Conservation (phyloP, 2,888 invertebrate species). For the Hipparchia semele region DNA sequence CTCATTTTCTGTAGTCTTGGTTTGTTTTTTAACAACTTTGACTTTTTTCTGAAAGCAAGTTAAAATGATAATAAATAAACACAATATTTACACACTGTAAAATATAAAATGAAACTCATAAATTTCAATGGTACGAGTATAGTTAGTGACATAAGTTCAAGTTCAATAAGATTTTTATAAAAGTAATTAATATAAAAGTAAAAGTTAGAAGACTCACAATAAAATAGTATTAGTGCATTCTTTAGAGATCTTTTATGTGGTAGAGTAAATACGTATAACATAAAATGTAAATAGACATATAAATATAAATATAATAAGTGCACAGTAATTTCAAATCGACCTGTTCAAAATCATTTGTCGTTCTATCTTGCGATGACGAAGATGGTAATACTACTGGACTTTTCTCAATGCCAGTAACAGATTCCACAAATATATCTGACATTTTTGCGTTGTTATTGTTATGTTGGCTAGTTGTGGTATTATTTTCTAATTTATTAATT, state of each 20-base stretch:
- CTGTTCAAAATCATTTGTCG: conserved; percentile 62
- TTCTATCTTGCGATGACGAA: conserved; percentile 51
- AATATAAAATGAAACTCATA: not conserved
- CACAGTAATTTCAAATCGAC: conserved; percentile 75
- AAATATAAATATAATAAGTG: conserved; percentile 70
- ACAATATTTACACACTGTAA: not conserved
- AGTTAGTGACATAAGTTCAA: conserved; percentile 24
- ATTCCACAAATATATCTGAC: conserved; percentile 26
- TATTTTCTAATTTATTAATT: conserved; percentile 14
- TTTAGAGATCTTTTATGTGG: conserved; percentile 62
- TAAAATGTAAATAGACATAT: conserved; percentile 67
- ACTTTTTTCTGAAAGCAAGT: conserved; percentile 70
- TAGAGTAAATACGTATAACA: conserved; percentile 69
- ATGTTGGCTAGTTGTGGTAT: not conserved
- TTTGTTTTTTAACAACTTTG: conserved; percentile 63
- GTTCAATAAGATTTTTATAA: conserved; percentile 18
- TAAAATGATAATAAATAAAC: conserved; percentile 27
- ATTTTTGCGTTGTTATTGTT: not conserved
- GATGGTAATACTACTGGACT: conserved; percentile 30
- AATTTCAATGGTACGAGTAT: not conserved
- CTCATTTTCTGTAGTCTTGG: conserved; percentile 51
- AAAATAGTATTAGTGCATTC: conserved; percentile 46
- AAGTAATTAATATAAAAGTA: conserved; percentile 32
- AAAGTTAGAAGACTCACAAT: conserved; percentile 56
- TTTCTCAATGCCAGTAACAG: conserved; percentile 33